Percentiles rank a stretch among this genome's conserved stretches.
Evolutionary conservation across 2,888 invertebrate species (phyloP).

Genomic region (Cheilosia impressa): DNA sequence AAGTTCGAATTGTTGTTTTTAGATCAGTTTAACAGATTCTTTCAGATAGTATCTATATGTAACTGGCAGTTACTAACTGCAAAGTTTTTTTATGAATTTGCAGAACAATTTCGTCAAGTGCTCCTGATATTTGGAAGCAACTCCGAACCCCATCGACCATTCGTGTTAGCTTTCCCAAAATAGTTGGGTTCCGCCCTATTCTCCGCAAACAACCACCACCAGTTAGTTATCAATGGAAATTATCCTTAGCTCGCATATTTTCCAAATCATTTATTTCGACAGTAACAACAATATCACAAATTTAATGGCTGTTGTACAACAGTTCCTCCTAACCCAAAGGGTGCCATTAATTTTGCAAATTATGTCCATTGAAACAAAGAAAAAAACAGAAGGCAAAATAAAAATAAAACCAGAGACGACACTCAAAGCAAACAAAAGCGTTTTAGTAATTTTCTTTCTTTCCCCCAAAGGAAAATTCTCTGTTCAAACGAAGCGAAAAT

Average conservation of each 20-base stretch:
- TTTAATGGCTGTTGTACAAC: neutral
- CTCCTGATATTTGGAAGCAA: too few relatives aligned
- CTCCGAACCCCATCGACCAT: too few relatives aligned
- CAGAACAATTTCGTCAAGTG: too few relatives aligned
- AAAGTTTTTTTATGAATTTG: too few relatives aligned
- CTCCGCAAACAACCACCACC: too few relatives aligned
- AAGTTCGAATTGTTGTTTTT: too few relatives aligned
- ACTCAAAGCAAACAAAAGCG: conserved; percentile 49
- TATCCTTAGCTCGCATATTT: neutral
- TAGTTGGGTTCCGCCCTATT: too few relatives aligned
- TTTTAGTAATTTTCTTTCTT: conserved; percentile 39
- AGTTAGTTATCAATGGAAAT: neutral
- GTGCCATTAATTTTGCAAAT: conserved; percentile 55
- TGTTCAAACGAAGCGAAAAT: conserved; percentile 59
- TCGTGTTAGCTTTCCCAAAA: too few relatives aligned
- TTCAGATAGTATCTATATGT: too few relatives aligned
- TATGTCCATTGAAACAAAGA: conserved; percentile 33
- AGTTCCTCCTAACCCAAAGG: neutral
- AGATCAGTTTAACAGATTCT: too few relatives aligned
- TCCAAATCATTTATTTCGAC: neutral
- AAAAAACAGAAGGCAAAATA: neutral
- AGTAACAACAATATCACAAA: neutral
- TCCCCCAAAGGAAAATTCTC: conserved; percentile 28
- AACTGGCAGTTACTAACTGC: too few relatives aligned
- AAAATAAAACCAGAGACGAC: conserved; percentile 3